Evolutionary conservation across 2,888 invertebrate genomes (phyloP), one percentile per base, ranked within the genome.

Genomic region (Apamea crenata): DNA sequence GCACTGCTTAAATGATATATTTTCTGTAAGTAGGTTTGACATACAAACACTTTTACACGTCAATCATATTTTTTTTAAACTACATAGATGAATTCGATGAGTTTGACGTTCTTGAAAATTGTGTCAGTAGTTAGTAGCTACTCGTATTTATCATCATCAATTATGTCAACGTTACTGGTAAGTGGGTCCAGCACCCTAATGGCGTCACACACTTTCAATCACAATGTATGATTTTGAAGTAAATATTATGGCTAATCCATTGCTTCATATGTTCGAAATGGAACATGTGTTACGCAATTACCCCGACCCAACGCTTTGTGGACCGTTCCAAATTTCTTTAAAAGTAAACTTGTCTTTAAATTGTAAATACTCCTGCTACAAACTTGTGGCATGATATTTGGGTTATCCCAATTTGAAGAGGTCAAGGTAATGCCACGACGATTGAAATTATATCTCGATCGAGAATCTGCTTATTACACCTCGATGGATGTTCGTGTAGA

Each of bases 391-490:
- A 32, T 12, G 56, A 77, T 61, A 50, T 77, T 83, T 32, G 36
- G 16, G n/a, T 44, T 29, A 59, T 50, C 36, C 18, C 14, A n/a
- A 59, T 29, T 69, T 32, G 2, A 63, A 72, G 32, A 72, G 80
- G 61, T 59, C 82, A 82, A 80, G 85, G 81, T 59, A 36, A 82
- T 36, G 36, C 65, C 67, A 32, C 18, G 50, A 66, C 56, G 68
- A 71, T 71, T 29, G 40, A 82, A 68, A 82, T 75, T 32, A 70
- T 63, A 56, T 82, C 71, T 75, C 56, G 70, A 59, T 44, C 32
- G 25, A 81, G 69, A 82, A 82, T 85, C 56, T 75, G 14, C 53
- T 69, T 68, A 72, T 66, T 85, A 76, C 70, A 82, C 63, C 67
- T 53, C 21, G 40, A 53, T n/a, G n/a, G 1, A 36, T 16, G 18